phyloP scores from a whole-genome alignment of 2,888 invertebrate genomes.

The Epinotia brunnichana region DNA sequence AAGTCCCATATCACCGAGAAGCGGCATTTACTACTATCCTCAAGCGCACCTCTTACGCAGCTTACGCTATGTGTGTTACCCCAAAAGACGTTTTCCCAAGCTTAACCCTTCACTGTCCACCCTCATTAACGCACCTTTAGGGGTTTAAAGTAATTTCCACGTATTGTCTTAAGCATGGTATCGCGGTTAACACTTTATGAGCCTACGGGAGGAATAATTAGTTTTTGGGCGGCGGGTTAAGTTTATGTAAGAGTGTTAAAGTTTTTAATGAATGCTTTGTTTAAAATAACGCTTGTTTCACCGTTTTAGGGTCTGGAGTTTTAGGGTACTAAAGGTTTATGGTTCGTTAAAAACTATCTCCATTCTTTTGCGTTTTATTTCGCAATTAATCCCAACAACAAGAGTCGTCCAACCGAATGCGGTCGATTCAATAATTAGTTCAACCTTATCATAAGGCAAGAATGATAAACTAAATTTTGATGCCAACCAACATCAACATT shows the following conservation, averaged over 20 bases:
- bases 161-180: conserved; percentile 23
- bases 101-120: conserved; percentile 23
- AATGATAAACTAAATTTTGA: no score
- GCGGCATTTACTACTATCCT: no score
- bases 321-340: not conserved
- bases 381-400: not conserved
- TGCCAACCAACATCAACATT: no score
- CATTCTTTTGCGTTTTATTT: not conserved
- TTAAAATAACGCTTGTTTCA: not conserved
- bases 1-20: no score
- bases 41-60: no score
- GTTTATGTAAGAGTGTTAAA: conserved; percentile 9
- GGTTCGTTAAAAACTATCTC: no score
- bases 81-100: not conserved
- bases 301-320: no score
- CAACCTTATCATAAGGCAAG: no score
- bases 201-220: conserved; percentile 12
- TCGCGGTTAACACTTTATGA: conserved; percentile 28
- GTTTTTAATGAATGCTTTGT: not conserved
- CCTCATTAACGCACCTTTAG: conserved; percentile 39
- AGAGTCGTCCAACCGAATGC: no score
- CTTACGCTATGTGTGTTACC: not conserved
- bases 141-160: conserved; percentile 32
- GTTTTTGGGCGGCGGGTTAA: conserved; percentile 13
- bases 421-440: no score